Base-by-base conservation (phyloP, 2,113 vertebrate genomes). In the Myodes glareolus region DNA sequence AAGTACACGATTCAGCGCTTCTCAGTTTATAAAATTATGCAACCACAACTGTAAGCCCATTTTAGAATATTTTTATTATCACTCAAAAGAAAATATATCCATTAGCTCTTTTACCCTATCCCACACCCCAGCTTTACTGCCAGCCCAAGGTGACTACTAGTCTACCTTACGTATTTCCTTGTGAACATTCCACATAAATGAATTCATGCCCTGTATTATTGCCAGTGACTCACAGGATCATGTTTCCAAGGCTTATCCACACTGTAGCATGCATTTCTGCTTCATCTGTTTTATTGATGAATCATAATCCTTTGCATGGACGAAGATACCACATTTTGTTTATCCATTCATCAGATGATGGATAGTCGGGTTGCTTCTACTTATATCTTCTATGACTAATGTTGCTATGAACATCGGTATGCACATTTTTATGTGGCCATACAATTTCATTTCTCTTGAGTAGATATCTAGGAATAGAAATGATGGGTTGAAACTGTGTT, bases 401-500 rank as follows among this genome's bases (percentile, higher is more conserved):
- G 39, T 19, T 82, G 27, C 65, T 84, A 2, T 76, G 73, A 93
- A 90, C 39, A 65, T 76, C 65, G 21, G 55, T 31, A 14, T 81
- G 29, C 52, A 81, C 61, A 39, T 52, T 94, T 95, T 90, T 90
- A 47, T 85, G 82, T 61, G 27, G 67, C 47, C 61, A 42, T 94
- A 52, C 61, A 63, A 84, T 97, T 94, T 95, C 25, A 94, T 36
- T 92, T 92, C 39, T 94, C 85, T 94, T 88, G 65, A 88, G 76
- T 93, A 63, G 84, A 77, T 93, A 72, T 52, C 33, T 88, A 88
- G 33, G 63, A 67, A 36, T 76, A 31, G 84, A 86, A 96, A 27
- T 67, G 77, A 85, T 77, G 84, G 88, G 80, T 94, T 27, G 88
- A 72, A 98, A 80, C 31, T 58, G 8, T 78, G 33, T 81, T 90